These are phyloP conservation scores for Cephus nigrinus DNA, from an alignment of 2,888 invertebrate genomes.

Conservation along the genomic window DNA sequence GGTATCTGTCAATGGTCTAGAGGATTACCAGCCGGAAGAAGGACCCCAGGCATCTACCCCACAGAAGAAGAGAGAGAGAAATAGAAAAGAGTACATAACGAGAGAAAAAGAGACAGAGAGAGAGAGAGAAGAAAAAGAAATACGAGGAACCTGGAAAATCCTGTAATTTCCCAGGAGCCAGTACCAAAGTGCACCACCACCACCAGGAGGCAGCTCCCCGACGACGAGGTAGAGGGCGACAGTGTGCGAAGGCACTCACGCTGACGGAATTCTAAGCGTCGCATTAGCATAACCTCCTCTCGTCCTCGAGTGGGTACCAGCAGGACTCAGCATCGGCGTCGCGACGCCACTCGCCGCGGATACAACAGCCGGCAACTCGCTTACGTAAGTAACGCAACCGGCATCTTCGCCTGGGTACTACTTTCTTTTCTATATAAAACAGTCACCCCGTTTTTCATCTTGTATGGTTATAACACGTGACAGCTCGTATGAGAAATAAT, in stretches of 20 bases:
- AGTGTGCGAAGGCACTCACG: neutral
- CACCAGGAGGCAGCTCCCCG: neutral
- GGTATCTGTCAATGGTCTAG: neutral
- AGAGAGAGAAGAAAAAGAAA: neutral
- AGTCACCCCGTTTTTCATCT: neutral
- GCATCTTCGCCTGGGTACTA: neutral
- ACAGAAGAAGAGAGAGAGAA: slow-evolving; percentile 9
- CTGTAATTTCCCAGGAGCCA: slow-evolving; percentile 4
- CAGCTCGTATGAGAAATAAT: neutral
- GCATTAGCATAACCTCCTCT: slow-evolving; percentile 3
- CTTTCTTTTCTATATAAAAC: neutral
- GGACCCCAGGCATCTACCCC: neutral
- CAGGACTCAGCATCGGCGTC: neutral
- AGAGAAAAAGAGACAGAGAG: slow-evolving; percentile 18
- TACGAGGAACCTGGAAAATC: slow-evolving; percentile 1
- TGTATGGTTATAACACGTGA: neutral
- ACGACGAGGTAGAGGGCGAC: neutral
- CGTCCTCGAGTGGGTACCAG: neutral
- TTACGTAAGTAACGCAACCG: neutral
- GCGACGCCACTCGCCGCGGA: neutral
- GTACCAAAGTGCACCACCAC: neutral
- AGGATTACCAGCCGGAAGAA: neutral
- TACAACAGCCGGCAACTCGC: neutral
- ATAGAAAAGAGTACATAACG: slow-evolving; percentile 1
- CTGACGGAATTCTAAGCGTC: slow-evolving; percentile 1